Conservation (phyloP, 2,797 vertebrate species). For the Nyctibius grandis region DNA sequence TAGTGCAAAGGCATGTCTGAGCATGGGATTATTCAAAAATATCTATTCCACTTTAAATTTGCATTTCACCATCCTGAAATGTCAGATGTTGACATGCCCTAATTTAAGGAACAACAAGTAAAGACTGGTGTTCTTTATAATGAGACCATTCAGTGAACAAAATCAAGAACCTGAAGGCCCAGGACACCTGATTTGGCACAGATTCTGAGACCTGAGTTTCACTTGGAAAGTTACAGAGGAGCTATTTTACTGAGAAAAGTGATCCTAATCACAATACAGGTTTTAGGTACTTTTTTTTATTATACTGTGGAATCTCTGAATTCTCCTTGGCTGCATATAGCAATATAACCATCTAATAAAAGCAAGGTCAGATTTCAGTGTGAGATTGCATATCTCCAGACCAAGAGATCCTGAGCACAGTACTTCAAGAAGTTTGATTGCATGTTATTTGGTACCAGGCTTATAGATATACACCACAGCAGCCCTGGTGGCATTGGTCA, state of each 20-base stretch:
- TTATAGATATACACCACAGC: not conserved
- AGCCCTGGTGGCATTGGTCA: not conserved
- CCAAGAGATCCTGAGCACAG: not conserved
- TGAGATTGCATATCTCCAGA: not conserved
- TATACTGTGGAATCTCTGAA: not conserved
- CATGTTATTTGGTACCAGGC: not conserved
- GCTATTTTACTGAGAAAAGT: not conserved
- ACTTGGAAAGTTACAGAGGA: not conserved
- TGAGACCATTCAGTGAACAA: not conserved
- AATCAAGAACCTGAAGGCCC: not conserved
- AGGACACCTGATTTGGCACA: not conserved
- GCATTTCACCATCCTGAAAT: not conserved
- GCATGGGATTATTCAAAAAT: not conserved
- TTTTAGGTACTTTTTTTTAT: not conserved
- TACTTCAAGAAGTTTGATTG: not conserved
- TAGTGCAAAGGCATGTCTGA: not conserved
- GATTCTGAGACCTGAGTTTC: not conserved
- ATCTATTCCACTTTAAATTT: not conserved
- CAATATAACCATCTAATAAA: not conserved
- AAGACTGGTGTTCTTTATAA: not conserved
- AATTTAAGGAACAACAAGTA: not conserved
- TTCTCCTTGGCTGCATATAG: not conserved
- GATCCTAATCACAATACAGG: not conserved
- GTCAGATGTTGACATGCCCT: not conserved
- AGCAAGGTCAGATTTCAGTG: not conserved